phyloP scores from a whole-genome alignment of 2,797 vertebrate genomes.

The Poliocrania exsul region DNA sequence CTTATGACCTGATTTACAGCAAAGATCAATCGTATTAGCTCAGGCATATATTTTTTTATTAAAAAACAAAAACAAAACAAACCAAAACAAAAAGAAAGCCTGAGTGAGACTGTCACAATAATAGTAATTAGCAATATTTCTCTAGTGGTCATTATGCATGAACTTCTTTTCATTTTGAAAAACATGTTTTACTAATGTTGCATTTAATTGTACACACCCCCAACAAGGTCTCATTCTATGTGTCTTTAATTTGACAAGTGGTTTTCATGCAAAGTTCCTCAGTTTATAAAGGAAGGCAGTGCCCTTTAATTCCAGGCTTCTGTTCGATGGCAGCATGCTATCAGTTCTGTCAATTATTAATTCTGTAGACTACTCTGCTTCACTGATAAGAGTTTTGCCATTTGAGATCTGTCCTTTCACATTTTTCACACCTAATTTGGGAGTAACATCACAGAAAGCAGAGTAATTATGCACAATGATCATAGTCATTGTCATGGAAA shows the following conservation, averaged over 20 bases:
- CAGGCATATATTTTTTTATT: background rate
- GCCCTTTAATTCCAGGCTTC: background rate
- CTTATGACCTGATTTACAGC: background rate
- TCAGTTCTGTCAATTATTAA: background rate
- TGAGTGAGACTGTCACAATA: background rate
- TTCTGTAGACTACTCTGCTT: background rate
- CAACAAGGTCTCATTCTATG: background rate
- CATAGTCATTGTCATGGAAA: conserved; percentile 14
- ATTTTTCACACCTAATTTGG: conserved; percentile 34
- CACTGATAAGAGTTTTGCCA: background rate
- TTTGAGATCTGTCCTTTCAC: conserved; percentile 16
- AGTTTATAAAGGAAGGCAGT: background rate
- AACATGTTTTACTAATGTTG: background rate
- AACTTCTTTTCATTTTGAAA: background rate
- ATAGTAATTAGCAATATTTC: background rate
- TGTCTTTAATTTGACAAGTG: background rate
- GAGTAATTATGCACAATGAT: background rate
- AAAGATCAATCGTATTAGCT: background rate
- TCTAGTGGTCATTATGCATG: background rate
- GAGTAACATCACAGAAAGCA: conserved; percentile 8
- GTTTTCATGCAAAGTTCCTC: background rate
- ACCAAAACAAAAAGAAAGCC: background rate
- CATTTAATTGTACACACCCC: background rate
- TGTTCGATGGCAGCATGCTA: background rate
- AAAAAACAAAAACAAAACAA: background rate